A percentile compares a stretch with the other conserved stretches of the same genome.
These are phyloP conservation scores for Struthio camelus DNA, from an alignment of 2,113 vertebrate species.

Conservation along the genomic window DNA sequence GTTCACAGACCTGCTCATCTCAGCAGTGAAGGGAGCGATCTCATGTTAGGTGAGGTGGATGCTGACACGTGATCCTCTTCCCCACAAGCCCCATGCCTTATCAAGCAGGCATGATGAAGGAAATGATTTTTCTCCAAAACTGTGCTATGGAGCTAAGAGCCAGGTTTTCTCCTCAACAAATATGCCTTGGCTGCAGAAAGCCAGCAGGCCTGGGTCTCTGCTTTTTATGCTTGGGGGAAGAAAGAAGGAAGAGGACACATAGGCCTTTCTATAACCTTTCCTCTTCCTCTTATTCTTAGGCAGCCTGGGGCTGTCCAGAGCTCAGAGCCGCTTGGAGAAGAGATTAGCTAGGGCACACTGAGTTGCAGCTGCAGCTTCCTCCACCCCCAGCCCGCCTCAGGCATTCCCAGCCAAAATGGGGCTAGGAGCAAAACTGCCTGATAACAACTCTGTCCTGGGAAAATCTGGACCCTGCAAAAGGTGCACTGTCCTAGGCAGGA, in stretches of 20 bases:
- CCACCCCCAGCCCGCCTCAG: background rate
- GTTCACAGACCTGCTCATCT: background rate
- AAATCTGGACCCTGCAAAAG: background rate
- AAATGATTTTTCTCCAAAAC: background rate
- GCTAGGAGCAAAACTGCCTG: background rate
- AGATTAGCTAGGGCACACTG: constrained; percentile 12
- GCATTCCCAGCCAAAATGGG: background rate
- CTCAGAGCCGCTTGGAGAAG: background rate
- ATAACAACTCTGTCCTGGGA: background rate
- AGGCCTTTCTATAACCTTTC: constrained; percentile 33
- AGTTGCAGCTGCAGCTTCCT: background rate
- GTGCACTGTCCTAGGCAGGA: background rate
- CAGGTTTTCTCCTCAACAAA: background rate
- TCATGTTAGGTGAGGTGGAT: background rate
- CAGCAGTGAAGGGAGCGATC: background rate
- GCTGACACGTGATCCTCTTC: background rate
- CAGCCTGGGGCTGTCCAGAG: background rate
- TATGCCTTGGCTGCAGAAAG: background rate
- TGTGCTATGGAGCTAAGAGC: background rate
- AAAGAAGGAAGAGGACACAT: background rate
- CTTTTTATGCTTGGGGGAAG: background rate
- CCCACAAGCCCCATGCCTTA: background rate
- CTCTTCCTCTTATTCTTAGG: background rate
- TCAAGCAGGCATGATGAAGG: background rate
- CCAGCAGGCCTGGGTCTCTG: background rate